A percentile compares a stretch with the other conserved stretches of the same genome.
Evolutionary conservation across 2,113 vertebrate species (phyloP).

Genomic region (Cebidichthys violaceus): DNA sequence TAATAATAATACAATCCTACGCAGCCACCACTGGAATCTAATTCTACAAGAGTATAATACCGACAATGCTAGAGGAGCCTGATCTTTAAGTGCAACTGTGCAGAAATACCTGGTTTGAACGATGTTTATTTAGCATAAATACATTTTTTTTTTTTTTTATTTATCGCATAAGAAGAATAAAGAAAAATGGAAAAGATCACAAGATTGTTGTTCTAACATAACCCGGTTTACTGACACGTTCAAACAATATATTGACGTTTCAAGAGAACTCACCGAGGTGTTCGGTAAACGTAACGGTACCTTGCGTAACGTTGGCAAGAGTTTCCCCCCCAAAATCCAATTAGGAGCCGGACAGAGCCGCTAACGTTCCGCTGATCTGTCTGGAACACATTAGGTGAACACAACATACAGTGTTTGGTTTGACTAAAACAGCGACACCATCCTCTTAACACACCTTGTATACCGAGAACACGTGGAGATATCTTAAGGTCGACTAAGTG

Average conservation of each 20-base stretch:
- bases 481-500: not conserved
- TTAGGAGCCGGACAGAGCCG: not conserved
- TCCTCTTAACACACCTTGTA: not conserved
- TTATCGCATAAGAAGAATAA: too few species aligned
- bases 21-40: not conserved
- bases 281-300: not conserved
- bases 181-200: not conserved
- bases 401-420: not conserved
- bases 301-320: not conserved
- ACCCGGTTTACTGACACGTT: not conserved
- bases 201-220: not conserved
- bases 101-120: not conserved
- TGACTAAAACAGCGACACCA: not conserved
- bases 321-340: not conserved
- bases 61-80: not conserved
- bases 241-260: not conserved
- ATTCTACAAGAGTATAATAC: not conserved
- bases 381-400: not conserved
- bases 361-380: not conserved
- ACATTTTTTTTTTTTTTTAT: too few species aligned
- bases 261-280: not conserved
- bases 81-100: not conserved
- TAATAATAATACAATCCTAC: not conserved
- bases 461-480: too few species aligned
- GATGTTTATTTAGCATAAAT: not conserved